These are phyloP conservation scores for Colius striatus DNA, from an alignment of 2,113 vertebrate genomes.

Conservation along the genomic window DNA sequence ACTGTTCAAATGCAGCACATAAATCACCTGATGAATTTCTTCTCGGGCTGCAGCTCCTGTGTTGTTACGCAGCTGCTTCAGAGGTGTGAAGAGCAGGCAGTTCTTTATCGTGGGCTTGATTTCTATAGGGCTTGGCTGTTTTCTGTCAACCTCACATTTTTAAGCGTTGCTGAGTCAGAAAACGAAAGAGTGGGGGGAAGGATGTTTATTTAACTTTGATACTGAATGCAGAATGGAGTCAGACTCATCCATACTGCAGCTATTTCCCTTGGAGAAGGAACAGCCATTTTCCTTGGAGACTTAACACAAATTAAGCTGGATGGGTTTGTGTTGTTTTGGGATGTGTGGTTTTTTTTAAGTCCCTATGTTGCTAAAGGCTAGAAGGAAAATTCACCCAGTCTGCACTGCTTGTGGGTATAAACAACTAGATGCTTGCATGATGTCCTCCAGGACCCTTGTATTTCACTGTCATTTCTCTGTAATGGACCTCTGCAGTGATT, in stretches of 20 bases:
- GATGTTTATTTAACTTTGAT: neutral
- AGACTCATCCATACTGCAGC: neutral
- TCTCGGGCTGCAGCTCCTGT: neutral
- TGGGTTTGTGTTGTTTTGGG: neutral
- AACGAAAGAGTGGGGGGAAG: too few species aligned
- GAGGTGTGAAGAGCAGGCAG: rapidly evolving
- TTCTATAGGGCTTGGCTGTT: rapidly evolving
- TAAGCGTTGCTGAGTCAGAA: neutral
- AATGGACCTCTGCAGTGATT: neutral
- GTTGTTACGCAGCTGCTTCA: rapidly evolving
- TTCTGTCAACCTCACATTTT: neutral
- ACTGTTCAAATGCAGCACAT: neutral
- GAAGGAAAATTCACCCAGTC: neutral
- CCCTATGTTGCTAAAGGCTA: neutral
- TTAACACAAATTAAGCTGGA: neutral
- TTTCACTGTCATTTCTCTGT: neutral
- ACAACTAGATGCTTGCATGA: neutral
- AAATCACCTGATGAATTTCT: neutral
- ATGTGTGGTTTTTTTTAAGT: neutral
- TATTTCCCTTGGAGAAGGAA: neutral
- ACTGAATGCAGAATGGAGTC: neutral
- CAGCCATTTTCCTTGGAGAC: neutral
- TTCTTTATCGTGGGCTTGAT: rapidly evolving
- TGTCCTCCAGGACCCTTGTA: neutral
- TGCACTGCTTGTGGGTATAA: neutral